Percentiles rank a stretch among this genome's conserved stretches.
phyloP scores from a whole-genome alignment of 2,797 vertebrate genomes.

The Chaenodraco wilsoni region DNA sequence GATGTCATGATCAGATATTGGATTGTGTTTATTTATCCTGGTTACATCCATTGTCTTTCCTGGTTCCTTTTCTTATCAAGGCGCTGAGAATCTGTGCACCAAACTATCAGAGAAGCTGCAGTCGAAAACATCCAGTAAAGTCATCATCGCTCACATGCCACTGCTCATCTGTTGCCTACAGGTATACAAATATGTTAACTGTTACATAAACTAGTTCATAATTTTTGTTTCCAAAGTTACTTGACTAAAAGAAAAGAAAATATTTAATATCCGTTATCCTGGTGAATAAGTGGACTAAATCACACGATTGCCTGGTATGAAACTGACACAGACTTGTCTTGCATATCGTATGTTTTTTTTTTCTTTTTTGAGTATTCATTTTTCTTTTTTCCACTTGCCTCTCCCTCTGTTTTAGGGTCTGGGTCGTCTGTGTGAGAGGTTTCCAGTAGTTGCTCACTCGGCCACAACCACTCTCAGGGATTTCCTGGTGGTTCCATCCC shows the following conservation, averaged over 20 bases:
- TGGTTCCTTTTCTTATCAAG: constrained; percentile 68
- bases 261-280: neutral
- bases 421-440: constrained; percentile 93
- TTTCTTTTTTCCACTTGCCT: constrained; percentile 3
- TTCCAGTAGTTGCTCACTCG: constrained; percentile 94
- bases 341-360: neutral
- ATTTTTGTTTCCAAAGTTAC: neutral
- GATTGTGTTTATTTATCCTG: constrained; percentile 6
- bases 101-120: constrained; percentile 96
- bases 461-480: constrained; percentile 91
- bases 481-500: constrained; percentile 95
- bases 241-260: neutral
- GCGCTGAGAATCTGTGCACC: constrained; percentile 94
- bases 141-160: constrained; percentile 96
- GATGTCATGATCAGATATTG: constrained; percentile 13
- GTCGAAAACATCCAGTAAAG: constrained; percentile 96
- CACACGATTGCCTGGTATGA: neutral
- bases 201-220: neutral
- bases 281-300: neutral
- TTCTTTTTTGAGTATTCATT: neutral
- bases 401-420: constrained; percentile 83
- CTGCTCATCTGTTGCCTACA: constrained; percentile 95
- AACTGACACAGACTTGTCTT: neutral
- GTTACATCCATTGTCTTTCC: constrained; percentile 7
- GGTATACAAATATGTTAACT: constrained; percentile 75